A percentile compares a stretch with the other conserved stretches of the same genome.
Conservation (phyloP, 2,797 vertebrate species). For the Melanotaenia pygmaea region DNA sequence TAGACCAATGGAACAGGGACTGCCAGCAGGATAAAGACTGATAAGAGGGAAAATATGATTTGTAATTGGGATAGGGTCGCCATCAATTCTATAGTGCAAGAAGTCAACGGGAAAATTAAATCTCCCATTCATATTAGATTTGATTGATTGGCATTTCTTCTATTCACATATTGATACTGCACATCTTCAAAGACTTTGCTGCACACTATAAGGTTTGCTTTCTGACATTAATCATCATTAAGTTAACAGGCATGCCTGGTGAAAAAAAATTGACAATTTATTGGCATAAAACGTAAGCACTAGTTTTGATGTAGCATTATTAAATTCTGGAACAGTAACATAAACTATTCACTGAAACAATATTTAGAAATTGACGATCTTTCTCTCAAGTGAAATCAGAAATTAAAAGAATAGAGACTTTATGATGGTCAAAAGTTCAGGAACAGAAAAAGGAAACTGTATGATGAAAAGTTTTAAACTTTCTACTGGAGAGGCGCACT, state of each 20-base stretch:
- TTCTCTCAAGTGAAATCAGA: background rate
- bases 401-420: background rate
- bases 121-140: background rate
- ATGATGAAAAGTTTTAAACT: background rate
- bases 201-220: background rate
- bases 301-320: too few species aligned
- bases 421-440: background rate
- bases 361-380: too few species aligned
- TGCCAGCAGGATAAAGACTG: slow-evolving; percentile 21
- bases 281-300: background rate
- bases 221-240: background rate
- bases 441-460: background rate
- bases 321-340: too few species aligned
- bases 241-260: background rate
- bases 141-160: slow-evolving; percentile 15
- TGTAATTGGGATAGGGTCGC: slow-evolving; percentile 33
- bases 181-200: background rate
- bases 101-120: slow-evolving; percentile 17
- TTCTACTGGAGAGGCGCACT: slow-evolving; percentile 15
- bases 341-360: too few species aligned
- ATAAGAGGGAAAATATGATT: slow-evolving; percentile 13
- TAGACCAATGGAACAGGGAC: slow-evolving; percentile 7
- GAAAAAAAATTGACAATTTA: slow-evolving; percentile 3
- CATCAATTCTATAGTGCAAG: slow-evolving; percentile 7
- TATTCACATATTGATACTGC: slow-evolving; percentile 3